A percentile compares a stretch with the other conserved stretches of the same genome.
Evolutionary conservation across 2,797 vertebrate species (phyloP).

Genomic region (Threskiornis aethiopicus): DNA sequence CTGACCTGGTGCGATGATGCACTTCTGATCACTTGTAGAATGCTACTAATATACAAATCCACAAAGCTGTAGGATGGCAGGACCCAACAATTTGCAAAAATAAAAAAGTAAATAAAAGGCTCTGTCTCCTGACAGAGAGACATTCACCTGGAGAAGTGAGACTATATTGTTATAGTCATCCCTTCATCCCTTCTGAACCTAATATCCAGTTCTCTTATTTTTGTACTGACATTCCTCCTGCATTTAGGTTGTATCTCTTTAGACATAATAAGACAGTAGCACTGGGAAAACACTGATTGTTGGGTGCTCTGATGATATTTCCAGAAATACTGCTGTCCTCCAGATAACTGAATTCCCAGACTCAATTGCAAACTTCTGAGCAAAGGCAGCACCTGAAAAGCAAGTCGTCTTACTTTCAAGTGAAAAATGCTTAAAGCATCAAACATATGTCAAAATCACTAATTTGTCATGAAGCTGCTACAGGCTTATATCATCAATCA

Average conservation of each 20-base stretch:
- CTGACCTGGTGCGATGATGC: not conserved
- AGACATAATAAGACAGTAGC: not conserved
- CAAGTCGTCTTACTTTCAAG: not conserved
- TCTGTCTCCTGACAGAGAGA: not conserved
- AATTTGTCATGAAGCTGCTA: constrained; percentile 44
- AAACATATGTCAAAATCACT: constrained; percentile 7
- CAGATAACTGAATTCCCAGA: constrained; percentile 49
- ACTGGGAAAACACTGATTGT: not conserved
- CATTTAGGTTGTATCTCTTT: rapidly evolving
- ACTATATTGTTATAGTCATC: not conserved
- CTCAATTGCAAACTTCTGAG: not conserved
- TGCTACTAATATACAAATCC: rapidly evolving
- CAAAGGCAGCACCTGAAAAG: constrained; percentile 33
- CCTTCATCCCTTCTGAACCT: not conserved
- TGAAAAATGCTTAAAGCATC: constrained; percentile 12
- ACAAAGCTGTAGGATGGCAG: not conserved
- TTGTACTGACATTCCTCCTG: not conserved
- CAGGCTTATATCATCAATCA: constrained; percentile 43
- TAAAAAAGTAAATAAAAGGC: rapidly evolving
- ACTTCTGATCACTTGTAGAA: rapidly evolving
- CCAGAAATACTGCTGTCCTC: constrained; percentile 1
- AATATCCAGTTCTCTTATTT: not conserved
- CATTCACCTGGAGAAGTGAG: not conserved
- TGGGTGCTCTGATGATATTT: constrained; percentile 24
- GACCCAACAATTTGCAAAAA: not conserved